Conservation (phyloP, 2,888 invertebrate species). For the Lasioglossum marginatum region DNA sequence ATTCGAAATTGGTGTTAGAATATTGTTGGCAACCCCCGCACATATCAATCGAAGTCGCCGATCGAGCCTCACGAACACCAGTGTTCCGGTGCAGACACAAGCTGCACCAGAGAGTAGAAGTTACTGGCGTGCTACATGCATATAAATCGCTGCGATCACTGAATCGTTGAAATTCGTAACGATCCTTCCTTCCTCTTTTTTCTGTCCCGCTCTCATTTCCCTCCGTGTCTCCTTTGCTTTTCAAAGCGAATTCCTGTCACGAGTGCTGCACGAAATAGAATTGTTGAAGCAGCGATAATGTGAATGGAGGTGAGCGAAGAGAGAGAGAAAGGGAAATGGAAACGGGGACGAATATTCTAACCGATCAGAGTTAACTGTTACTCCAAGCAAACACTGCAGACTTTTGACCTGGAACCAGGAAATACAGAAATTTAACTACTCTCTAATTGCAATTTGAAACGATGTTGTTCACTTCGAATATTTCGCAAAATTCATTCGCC, state of each 20-base stretch:
- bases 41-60: background rate
- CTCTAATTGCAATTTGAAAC: background rate
- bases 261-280: constrained; percentile 47
- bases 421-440: background rate
- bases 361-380: constrained; percentile 19
- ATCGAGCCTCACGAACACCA: background rate
- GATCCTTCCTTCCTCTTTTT: constrained; percentile 30
- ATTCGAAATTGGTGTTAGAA: background rate
- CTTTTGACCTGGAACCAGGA: background rate
- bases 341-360: constrained; percentile 9
- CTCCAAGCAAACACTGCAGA: constrained; percentile 16
- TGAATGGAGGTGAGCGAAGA: constrained; percentile 14
- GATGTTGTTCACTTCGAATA: background rate
- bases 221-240: constrained; percentile 33
- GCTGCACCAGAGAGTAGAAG: constrained; percentile 7
- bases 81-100: background rate
- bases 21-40: background rate
- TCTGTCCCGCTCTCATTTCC: constrained; percentile 27
- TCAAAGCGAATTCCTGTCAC: constrained; percentile 52
- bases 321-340: constrained; percentile 9
- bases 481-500: background rate
- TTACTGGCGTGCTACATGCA: constrained; percentile 42
- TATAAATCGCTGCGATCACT: constrained; percentile 58
- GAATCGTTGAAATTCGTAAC: constrained; percentile 57
- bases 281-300: constrained; percentile 40